These are phyloP conservation scores for Forpus xanthops DNA, from an alignment of 2,797 vertebrate genomes.

Conservation along the genomic window DNA sequence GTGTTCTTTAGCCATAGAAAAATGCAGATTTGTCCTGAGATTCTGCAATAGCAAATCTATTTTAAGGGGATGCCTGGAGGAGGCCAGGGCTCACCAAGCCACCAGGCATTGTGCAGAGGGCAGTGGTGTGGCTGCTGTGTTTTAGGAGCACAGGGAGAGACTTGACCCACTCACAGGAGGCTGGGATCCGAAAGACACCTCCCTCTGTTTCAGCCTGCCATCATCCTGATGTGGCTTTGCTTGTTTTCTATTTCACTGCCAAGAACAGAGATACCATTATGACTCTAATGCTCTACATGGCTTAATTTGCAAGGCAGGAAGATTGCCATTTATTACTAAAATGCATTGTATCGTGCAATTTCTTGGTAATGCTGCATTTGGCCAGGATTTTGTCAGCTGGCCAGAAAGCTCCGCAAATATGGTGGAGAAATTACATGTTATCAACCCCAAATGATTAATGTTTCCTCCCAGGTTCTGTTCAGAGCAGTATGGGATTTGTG, in stretches of 20 bases:
- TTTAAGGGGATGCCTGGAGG: background rate
- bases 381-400: background rate
- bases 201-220: background rate
- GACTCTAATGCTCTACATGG: background rate
- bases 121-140: background rate
- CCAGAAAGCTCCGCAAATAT: background rate
- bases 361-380: background rate
- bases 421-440: background rate
- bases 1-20: background rate
- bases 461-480: background rate
- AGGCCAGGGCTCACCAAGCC: background rate
- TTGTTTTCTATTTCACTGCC: background rate
- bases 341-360: background rate
- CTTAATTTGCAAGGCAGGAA: background rate
- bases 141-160: background rate
- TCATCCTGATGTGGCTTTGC: background rate
- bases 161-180: fast-evolving
- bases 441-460: background rate
- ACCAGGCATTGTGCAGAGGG: background rate
- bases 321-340: background rate
- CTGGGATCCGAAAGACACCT: background rate
- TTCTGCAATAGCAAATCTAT: background rate
- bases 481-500: background rate
- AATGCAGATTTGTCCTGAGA: background rate
- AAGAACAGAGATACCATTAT: background rate